Evolutionary conservation across 1,140 invertebrate species (phyloP).

Genomic region (Fopius arisanus): DNA sequence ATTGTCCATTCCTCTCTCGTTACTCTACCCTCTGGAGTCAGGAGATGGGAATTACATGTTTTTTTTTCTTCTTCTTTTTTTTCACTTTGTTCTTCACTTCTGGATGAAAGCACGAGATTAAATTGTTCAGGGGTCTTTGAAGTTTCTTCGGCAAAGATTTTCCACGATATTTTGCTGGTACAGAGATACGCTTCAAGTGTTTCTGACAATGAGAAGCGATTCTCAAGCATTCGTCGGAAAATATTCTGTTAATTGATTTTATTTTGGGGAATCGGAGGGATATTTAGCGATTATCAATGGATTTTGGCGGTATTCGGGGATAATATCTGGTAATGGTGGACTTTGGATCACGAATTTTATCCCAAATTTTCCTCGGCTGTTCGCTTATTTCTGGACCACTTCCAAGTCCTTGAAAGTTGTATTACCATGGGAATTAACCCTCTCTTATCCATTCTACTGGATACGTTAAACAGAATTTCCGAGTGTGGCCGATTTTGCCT

Average conservation of each 20-base stretch:
- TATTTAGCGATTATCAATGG: no score
- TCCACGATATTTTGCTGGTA: no score
- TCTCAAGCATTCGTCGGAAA: neutral
- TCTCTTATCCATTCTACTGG: neutral
- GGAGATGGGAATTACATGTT: neutral
- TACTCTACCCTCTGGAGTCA: neutral
- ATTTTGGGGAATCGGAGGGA: no score
- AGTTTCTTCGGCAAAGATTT: no score
- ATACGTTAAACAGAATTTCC: neutral
- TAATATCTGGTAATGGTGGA: neutral
- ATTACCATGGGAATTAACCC: conserved; percentile 28
- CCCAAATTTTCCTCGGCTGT: neutral
- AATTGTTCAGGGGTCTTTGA: no score
- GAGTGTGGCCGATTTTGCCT: neutral
- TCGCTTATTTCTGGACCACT: neutral
- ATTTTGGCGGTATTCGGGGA: no score
- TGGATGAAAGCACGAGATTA: no score
- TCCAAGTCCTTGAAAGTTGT: conserved; percentile 26
- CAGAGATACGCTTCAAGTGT: no score
- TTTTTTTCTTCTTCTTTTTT: no score
- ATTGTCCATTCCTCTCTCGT: neutral
- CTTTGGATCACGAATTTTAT: neutral
- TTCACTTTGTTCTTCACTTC: no score
- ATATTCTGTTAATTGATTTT: neutral
- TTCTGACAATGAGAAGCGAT: no score